Evolutionary conservation across 2,888 invertebrate species (phyloP), one percentile per base, ranked within the genome.

Genomic region (Drosophila koepferae): DNA sequence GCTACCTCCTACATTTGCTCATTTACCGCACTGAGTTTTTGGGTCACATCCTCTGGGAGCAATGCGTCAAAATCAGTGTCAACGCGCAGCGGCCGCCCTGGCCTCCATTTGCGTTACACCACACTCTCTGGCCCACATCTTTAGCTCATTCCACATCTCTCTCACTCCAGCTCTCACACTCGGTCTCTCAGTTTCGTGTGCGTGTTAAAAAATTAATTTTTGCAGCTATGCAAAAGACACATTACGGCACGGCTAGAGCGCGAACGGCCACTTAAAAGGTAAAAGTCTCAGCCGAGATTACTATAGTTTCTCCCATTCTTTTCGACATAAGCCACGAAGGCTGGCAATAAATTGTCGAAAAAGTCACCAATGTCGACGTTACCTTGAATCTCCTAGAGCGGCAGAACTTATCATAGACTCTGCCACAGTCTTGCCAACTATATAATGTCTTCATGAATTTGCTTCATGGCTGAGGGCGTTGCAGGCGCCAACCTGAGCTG

Each of bases 1-100:
- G 77, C 72, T 64, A 72, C 71, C 81, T 60, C 72, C 89, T 55
- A 83, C 84, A 75, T 83, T 89, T 86, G 87, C 85, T 86, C 85
- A 86, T 86, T 86, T 86, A 85, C 87, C 91, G 91, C 76, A 86
- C 82, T 79, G 81, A 81, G 77, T 86, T 90, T 90, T 91, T 90
- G 90, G 91, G 91, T 91, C 91, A 91, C 86, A 81, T 92, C 91
- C 91, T 91, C 46, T 73, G 91, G 92, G 91, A 91, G 86, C 82
- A 81, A 88, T 91, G 91, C 90, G 88, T 91, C 90, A 90, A 91
- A 91, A 91, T 91, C 92, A 91, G 91, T 91, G 92, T 92, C 92
- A 91, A 82, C 90, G 90, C 83, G 79, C 91, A 90, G 70, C 75
- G 71, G 60, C 58, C 46, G 53, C 31, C 79, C 20, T 49, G 43